phyloP scores from a whole-genome alignment of 2,797 vertebrate genomes.

The Loris lydekkerianus region DNA sequence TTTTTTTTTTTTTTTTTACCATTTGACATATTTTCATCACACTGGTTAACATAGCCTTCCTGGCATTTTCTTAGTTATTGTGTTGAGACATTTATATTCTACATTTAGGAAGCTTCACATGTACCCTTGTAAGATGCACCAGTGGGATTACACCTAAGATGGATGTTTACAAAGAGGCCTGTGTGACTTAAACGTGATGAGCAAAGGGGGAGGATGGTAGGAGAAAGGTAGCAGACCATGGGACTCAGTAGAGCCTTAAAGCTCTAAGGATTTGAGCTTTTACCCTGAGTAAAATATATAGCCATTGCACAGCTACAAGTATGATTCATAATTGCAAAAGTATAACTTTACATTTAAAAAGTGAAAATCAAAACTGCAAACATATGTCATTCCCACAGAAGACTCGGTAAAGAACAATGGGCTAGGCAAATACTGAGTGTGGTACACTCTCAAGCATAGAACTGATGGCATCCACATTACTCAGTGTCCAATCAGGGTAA shows the following conservation, averaged over 20 bases:
- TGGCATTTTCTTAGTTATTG: no score
- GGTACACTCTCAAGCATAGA: conserved; percentile 86
- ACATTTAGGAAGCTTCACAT: no score
- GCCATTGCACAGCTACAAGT: not conserved
- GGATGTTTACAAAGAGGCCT: not conserved
- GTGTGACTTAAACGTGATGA: not conserved
- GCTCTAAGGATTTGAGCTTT: not conserved
- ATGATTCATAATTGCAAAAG: conserved; percentile 96
- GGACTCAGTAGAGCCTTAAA: conserved; percentile 43
- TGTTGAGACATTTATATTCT: no score
- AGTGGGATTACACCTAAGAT: not conserved
- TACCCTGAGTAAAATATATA: not conserved
- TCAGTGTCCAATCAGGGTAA: conserved; percentile 91
- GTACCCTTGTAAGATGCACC: no score
- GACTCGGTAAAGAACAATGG: conserved; percentile 84
- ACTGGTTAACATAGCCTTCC: no score
- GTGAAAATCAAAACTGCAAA: conserved; percentile 87
- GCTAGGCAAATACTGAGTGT: conserved; percentile 84
- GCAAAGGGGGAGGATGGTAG: not conserved
- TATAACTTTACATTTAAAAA: conserved; percentile 91
- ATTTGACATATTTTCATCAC: no score
- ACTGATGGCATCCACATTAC: conserved; percentile 87
- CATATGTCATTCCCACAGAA: conserved; percentile 92
- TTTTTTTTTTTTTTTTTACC: no score
- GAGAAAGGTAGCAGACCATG: not conserved